Evolutionary conservation across 2,888 invertebrate genomes (phyloP), one percentile per base, ranked within the genome.

Genomic region (Caenorhabditis zanzibari): DNA sequence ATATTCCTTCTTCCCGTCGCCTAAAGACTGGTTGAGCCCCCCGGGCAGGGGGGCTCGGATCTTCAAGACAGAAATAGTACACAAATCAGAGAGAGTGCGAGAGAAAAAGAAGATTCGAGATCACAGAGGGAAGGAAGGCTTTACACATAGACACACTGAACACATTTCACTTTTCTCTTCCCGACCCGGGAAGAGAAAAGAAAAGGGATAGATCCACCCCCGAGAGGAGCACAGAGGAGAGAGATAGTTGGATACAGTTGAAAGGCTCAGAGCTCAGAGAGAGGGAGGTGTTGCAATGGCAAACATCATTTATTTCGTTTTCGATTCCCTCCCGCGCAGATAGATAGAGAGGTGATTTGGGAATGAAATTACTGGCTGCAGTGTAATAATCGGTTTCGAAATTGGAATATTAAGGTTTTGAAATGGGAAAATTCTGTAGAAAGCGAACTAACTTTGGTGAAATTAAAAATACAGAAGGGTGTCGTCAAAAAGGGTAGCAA

Each of bases 81-180:
- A 9, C 38, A 44, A 63, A 77, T 77, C 77, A 63, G 63, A 28
- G 77, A 77, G 77, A 63, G 64, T 16, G 41, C 44, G 61, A 77
- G 77, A 35, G 47, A 66, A 14, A 44, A 19, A 76, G n/a, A 61
- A 47, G 41, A 69, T 41, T 69, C 77, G 71, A 63, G 71, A 69
- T 69, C 69, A n/a, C n/a, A n/a, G n/a, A n/a, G 58, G 38, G 22
- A 59, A 44, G 41, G 58, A 52, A 68, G 68, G 69, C 77, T 77
- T 77, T 77, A 77, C 77, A 77, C 77, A 63, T 54, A 64, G 64
- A 58, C 56, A 58, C 66, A 63, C 69, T 71, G 77, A 77, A 77
- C 77, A 77, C 71, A 75, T 71, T 77, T 35, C 56, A 58, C 19
- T 44, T 9, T 12, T 38, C 38, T n/a, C 63, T 54, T 54, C 59